Conservation (phyloP, 1,140 invertebrate species). For the Lasaia peninsularis region DNA sequence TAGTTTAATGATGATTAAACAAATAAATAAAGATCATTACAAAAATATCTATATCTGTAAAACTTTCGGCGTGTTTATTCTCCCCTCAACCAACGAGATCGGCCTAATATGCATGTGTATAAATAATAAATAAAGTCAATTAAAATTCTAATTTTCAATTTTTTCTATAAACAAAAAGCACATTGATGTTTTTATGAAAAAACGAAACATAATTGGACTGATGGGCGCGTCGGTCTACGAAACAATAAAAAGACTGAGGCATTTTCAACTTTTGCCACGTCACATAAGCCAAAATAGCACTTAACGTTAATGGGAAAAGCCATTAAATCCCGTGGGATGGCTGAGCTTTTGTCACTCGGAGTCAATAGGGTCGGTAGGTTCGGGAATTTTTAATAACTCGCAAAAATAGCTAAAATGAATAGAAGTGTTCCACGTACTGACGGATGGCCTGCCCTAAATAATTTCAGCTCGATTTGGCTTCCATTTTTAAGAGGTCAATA, state of each 20-base stretch:
- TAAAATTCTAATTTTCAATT: too few species aligned
- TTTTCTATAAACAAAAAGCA: background rate
- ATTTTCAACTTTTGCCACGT: slow-evolving; percentile 43
- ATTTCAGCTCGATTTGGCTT: background rate
- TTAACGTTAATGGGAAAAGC: slow-evolving; percentile 44
- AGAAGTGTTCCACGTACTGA: slow-evolving; percentile 3
- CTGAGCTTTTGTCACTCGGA: slow-evolving; percentile 50
- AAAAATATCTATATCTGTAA: too few species aligned
- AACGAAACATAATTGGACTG: slow-evolving; percentile 13
- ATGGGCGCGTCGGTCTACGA: slow-evolving; percentile 7
- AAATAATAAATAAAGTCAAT: too few species aligned
- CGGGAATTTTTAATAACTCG: slow-evolving; percentile 36
- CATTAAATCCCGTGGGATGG: slow-evolving; percentile 46
- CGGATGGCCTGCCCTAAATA: background rate
- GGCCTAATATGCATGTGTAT: too few species aligned
- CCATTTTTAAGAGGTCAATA: background rate
- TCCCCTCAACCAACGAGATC: too few species aligned
- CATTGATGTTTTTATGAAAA: slow-evolving; percentile 1
- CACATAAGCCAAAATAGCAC: slow-evolving; percentile 50
- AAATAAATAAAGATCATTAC: too few species aligned
- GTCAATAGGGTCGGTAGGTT: slow-evolving; percentile 40
- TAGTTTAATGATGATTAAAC: too few species aligned
- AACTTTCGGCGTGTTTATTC: too few species aligned
- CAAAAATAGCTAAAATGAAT: slow-evolving; percentile 25
- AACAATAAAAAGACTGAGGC: slow-evolving; percentile 24